Conservation (phyloP, 2,113 vertebrate genomes). For the Pseudonaja textilis region DNA sequence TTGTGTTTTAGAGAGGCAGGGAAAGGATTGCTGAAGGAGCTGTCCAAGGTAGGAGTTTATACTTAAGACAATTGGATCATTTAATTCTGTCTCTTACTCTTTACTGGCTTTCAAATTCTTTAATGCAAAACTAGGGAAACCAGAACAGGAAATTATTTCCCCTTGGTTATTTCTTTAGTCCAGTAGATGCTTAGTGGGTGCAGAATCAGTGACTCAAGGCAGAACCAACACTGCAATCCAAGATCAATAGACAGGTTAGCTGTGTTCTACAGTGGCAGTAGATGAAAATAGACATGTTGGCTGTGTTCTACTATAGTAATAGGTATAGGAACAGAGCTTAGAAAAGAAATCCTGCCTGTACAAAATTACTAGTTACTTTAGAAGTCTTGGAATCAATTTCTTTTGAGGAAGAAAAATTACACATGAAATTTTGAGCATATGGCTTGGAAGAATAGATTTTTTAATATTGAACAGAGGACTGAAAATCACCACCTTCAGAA, state of each 20-base stretch:
- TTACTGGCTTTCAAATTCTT: not conserved
- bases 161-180: not conserved
- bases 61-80: not conserved
- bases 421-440: not conserved
- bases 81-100: not conserved
- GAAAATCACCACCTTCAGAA: not conserved
- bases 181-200: not conserved
- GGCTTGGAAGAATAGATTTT: not conserved
- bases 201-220: not conserved
- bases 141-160: not conserved
- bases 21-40: conserved; percentile 50
- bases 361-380: not conserved
- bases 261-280: not conserved
- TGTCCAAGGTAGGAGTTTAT: conserved; percentile 64
- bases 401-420: conserved; percentile 28
- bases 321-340: conserved; percentile 16
- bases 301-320: not conserved
- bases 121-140: not conserved
- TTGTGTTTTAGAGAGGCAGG: conserved; percentile 3
- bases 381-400: conserved; percentile 16
- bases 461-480: not conserved
- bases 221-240: conserved; percentile 31
- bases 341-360: not conserved
- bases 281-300: not conserved
- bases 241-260: conserved; percentile 1